Evolutionary conservation across 2,888 invertebrate species (phyloP), one percentile per base, ranked within the genome.

Genomic region (Campoplex nolae): DNA sequence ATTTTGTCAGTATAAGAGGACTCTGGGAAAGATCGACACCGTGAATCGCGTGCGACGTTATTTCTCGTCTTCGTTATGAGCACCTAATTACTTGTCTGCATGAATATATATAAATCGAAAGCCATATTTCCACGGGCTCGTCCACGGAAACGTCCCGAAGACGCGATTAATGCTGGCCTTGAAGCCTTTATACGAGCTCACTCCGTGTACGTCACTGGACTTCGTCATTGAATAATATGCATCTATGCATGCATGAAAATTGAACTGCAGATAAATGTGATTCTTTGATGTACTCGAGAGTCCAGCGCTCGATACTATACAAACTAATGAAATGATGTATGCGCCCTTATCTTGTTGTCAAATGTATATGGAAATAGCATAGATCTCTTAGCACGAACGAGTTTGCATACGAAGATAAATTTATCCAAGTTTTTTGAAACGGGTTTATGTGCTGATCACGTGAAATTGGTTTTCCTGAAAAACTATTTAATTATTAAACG

Each of bases 1-100:
- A 70, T n/a, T 9, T 23, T 23, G 42, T 18, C 71, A 62, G 51
- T 16, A 23, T 23, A 51, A 28, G 56, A 71, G 35, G 8, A 18
- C 18, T 51, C 35, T 58, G 32, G 23, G 71, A 1, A 51, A 7
- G 65, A 32, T 65, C 58, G 76, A 65, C 71, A 79, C 38, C 58
- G 68, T 45, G 74, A 16, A 80, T 80, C 76, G 83, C 86, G 86
- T 80, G 80, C 67, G 56, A 32, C 54, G 42, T 62, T 54, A 58
- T 73, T 71, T 38, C 86, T 56, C 56, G 56, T 80, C 71, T 62
- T 80, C 83, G 77, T 86, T 80, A 68, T 65, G 75, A 13, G 42
- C 58, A 68, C 76, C 83, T 83, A 86, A 86, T 86, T 83, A 86
- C 77, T 86, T 80, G 73, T 58, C 67, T 48, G 83, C 80, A 73